These are phyloP conservation scores for Mormyrus iriodes DNA, from an alignment of 2,113 vertebrate species.

Conservation along the genomic window DNA sequence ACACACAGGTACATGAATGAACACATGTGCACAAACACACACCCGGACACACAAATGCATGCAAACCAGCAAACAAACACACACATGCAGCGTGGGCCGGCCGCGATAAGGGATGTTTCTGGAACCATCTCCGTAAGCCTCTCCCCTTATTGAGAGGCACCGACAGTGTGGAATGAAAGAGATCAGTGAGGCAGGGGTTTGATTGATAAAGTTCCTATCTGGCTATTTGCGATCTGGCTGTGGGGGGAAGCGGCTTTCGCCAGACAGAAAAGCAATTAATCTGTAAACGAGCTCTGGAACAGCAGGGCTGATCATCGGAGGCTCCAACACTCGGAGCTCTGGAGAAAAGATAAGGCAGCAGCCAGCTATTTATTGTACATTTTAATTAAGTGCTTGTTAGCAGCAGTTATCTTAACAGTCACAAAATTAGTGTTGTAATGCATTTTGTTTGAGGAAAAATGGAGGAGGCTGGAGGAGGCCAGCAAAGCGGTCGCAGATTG, in stretches of 20 bases:
- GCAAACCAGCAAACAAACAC: not conserved
- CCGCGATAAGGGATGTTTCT: conserved; percentile 42
- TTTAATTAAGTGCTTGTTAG: conserved; percentile 99
- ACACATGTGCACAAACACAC: not conserved
- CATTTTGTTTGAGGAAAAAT: conserved; percentile 94
- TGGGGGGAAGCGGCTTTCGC: conserved; percentile 82
- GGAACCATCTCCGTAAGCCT: conserved; percentile 54
- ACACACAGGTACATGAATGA: conserved; percentile 1
- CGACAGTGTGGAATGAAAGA: conserved; percentile 67
- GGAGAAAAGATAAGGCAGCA: conserved; percentile 90
- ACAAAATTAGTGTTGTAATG: conserved; percentile 99
- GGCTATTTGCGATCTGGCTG: conserved; percentile 98
- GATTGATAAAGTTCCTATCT: conserved; percentile 99
- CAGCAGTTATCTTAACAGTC: conserved; percentile 99
- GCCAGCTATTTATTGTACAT: conserved; percentile 99
- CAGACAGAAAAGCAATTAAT: conserved; percentile 99
- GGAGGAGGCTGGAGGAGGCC: conserved; percentile 77
- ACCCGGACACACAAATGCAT: not conserved
- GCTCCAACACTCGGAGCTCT: conserved; percentile 81
- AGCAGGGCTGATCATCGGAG: conserved; percentile 90
- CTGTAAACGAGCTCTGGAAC: conserved; percentile 95
- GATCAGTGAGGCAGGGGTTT: conserved; percentile 72
- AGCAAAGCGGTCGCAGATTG: conserved; percentile 92
- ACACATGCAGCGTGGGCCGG: conserved; percentile 12
- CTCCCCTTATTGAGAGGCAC: conserved; percentile 56